Evolutionary conservation across 2,888 invertebrate species (phyloP).

Genomic region (Polylopha cassiicola): DNA sequence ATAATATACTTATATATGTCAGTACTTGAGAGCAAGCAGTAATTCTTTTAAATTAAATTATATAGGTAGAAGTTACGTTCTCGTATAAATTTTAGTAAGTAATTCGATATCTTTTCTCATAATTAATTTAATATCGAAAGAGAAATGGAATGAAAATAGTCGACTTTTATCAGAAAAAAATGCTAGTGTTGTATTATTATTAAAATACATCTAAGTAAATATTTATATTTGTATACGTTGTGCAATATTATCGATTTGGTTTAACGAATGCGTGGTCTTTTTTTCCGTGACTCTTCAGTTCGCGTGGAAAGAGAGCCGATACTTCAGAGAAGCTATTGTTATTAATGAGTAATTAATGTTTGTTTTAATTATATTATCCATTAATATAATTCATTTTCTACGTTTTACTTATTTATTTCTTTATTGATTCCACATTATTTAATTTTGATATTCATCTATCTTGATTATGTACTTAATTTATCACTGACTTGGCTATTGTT

Average conservation of each 20-base stretch:
- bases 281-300: conserved; percentile 79
- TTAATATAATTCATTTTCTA: conserved; percentile 70
- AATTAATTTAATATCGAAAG: too few relatives aligned
- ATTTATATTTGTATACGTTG: conserved; percentile 29
- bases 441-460: conserved; percentile 38
- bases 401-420: conserved; percentile 56
- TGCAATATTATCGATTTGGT: conserved; percentile 39
- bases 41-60: too few relatives aligned
- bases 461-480: conserved; percentile 42
- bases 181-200: too few relatives aligned
- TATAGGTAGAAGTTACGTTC: too few relatives aligned
- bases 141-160: too few relatives aligned
- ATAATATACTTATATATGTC: too few relatives aligned
- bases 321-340: conserved; percentile 97
- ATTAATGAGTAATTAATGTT: conserved; percentile 86
- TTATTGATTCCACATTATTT: conserved; percentile 56
- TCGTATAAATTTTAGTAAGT: too few relatives aligned
- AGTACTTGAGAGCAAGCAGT: too few relatives aligned
- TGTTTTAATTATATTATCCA: conserved; percentile 68
- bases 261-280: conserved; percentile 64
- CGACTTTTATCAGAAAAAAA: too few relatives aligned
- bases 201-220: too few relatives aligned
- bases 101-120: too few relatives aligned
- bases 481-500: conserved; percentile 48
- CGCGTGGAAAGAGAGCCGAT: conserved; percentile 97